Percentiles rank a stretch among this genome's conserved stretches.
Evolutionary conservation across 2,797 vertebrate genomes (phyloP).

Genomic region (Sitta carolinensis): DNA sequence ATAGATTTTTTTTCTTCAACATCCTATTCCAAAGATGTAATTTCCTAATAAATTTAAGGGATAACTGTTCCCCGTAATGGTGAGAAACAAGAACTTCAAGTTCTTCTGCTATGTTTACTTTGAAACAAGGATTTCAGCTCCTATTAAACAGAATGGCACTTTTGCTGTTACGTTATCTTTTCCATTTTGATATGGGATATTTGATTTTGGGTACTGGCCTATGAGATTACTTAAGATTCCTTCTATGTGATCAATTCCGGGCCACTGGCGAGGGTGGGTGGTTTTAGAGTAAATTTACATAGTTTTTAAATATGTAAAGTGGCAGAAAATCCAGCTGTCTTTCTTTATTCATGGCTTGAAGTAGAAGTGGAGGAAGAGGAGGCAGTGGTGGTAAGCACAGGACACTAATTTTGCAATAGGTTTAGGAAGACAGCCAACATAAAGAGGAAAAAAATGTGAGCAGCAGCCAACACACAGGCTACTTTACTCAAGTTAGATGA

Average conservation of each 20-base stretch:
- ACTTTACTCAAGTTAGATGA: constrained; percentile 28
- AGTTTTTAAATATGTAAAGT: constrained; percentile 47
- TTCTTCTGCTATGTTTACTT: neutral
- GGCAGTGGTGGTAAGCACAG: constrained; percentile 29
- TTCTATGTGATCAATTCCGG: neutral
- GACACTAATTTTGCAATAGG: constrained; percentile 78
- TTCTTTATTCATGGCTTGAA: constrained; percentile 63
- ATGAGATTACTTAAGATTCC: neutral
- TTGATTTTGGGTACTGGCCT: neutral
- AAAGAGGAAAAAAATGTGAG: constrained; percentile 71
- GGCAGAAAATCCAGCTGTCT: constrained; percentile 43
- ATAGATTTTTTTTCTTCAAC: neutral
- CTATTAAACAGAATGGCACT: neutral
- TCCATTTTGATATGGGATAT: neutral
- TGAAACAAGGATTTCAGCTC: neutral
- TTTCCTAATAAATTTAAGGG: neutral
- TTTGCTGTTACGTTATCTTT: neutral
- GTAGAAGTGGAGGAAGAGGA: constrained; percentile 33
- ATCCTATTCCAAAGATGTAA: neutral
- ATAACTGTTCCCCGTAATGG: neutral
- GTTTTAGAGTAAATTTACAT: constrained; percentile 45
- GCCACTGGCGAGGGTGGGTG: fast-evolving
- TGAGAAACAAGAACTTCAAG: neutral
- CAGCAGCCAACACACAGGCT: constrained; percentile 73
- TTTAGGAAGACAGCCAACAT: constrained; percentile 79